Base-by-base conservation (phyloP, 1,140 invertebrate species). In the Euborellia annulipes region DNA sequence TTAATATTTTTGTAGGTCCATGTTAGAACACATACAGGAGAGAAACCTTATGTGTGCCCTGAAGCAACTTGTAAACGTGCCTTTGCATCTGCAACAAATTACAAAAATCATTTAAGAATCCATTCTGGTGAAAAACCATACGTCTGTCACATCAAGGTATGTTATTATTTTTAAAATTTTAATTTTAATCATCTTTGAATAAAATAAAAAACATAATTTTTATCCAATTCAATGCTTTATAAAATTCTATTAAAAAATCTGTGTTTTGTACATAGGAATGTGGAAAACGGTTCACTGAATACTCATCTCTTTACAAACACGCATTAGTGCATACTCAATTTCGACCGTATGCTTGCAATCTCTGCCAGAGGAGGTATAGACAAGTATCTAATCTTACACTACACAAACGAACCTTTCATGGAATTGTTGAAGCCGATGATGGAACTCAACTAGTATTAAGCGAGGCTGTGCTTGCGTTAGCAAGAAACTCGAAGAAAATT, bases 241-340 rank as follows among this genome's bases (percentile, higher is more conserved):
- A n/a, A n/a, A n/a, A n/a, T n/a, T n/a, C n/a, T n/a, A n/a, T n/a
- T n/a, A n/a, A n/a, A n/a, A n/a, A n/a, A n/a, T n/a, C n/a, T n/a
- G n/a, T n/a, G n/a, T n/a, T n/a, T n/a, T n/a, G n/a, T n/a, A n/a
- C n/a, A n/a, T 55, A 74, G 60, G 75, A 71, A 43, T 82, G 79
- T 62, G 69, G 70, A 7, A 77, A 76, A 57, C 63, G 74, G 27
- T 82, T 82, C 52, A 82, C 79, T 2, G 79, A 82, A 56, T 82
- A 82, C 57, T 82, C 78, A 37, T 79, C 76, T 54, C 64, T 82
- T 14, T 82, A 81, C 56, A 82, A 82, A 59, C 79, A 82, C 60
- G 73, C 78, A 57, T 67, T 78, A 20, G 77, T 79, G 16, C 76
- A 79, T 53, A 73, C 73, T 3, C 70, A 75, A 44, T 63, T 68